These are phyloP conservation scores for Zoanthus gigantus DNA, from an alignment of 92 coral and sea anemone species.

Conservation along the genomic window DNA sequence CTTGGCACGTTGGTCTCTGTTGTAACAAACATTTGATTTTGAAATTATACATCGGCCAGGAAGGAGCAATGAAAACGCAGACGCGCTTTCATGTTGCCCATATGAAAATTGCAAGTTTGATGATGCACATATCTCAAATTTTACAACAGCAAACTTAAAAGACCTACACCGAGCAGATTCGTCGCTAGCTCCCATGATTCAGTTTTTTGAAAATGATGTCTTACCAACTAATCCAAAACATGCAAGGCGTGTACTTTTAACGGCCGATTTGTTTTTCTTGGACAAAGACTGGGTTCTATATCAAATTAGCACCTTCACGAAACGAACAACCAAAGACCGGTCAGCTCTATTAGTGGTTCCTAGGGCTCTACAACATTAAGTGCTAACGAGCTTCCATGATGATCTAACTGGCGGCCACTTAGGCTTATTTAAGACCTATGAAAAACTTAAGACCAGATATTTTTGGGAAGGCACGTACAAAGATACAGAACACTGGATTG, in stretches of 20 bases:
- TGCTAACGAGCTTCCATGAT: conserved; percentile 47
- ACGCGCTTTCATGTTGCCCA: conserved; percentile 39
- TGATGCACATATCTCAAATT: conserved; percentile 2
- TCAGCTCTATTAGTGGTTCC: neutral
- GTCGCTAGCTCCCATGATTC: conserved; percentile 30
- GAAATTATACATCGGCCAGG: conserved; percentile 49
- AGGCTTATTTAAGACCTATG: conserved; percentile 51
- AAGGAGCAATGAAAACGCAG: conserved; percentile 52
- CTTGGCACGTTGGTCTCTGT: conserved; percentile 46
- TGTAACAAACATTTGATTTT: conserved; percentile 48
- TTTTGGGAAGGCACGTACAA: conserved; percentile 69
- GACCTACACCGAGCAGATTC: conserved; percentile 39
- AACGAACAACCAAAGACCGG: neutral
- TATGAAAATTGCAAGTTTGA: conserved; percentile 29
- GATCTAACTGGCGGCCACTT: conserved; percentile 56
- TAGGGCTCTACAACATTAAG: conserved; percentile 12
- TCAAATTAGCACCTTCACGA: neutral
- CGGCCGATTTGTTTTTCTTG: conserved; percentile 35
- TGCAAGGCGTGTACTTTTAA: conserved; percentile 11
- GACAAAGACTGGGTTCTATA: conserved; percentile 31
- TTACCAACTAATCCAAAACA: conserved; percentile 35
- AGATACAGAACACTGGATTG: conserved; percentile 24
- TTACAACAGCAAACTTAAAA: neutral
- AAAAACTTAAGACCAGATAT: conserved; percentile 36
- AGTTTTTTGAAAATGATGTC: conserved; percentile 41